Evolutionary conservation across 2,113 vertebrate species (phyloP).

Genomic region (Hypanus sabinus): DNA sequence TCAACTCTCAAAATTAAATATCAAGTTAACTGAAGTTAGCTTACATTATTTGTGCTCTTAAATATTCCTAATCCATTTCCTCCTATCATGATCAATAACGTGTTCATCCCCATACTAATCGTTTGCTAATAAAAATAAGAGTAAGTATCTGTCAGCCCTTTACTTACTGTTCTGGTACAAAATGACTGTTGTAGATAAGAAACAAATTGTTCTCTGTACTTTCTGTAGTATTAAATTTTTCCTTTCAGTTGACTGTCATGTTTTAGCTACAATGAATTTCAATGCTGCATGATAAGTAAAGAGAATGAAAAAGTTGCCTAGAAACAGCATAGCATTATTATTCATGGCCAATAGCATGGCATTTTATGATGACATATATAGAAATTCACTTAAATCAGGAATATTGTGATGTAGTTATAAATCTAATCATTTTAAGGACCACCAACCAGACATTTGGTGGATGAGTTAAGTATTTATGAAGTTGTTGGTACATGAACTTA

Average conservation of each 20-base stretch:
- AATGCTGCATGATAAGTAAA: not conserved
- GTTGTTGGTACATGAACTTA: not conserved
- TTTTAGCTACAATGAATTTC: not conserved
- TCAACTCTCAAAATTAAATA: not conserved
- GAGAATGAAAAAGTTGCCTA: not conserved
- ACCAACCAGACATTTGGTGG: not conserved
- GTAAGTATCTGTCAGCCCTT: not conserved
- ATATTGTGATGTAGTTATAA: not conserved
- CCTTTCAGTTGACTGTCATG: not conserved
- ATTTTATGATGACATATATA: not conserved
- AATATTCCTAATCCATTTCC: too few species aligned
- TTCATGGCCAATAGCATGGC: not conserved
- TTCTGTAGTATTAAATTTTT: not conserved
- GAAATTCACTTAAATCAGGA: not conserved
- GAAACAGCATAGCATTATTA: not conserved
- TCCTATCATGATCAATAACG: too few species aligned
- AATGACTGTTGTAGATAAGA: not conserved
- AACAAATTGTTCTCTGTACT: not conserved
- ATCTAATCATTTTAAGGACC: slow-evolving; percentile 29
- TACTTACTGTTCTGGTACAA: not conserved
- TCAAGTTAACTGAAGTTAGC: too few species aligned
- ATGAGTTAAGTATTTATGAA: slow-evolving; percentile 30
- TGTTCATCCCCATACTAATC: too few species aligned
- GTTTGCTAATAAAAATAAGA: not conserved
- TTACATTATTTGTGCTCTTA: too few species aligned